Percentiles rank a stretch among this genome's conserved stretches.
phyloP scores from a whole-genome alignment of 2,797 vertebrate genomes.

The Falco novaeseelandiae region DNA sequence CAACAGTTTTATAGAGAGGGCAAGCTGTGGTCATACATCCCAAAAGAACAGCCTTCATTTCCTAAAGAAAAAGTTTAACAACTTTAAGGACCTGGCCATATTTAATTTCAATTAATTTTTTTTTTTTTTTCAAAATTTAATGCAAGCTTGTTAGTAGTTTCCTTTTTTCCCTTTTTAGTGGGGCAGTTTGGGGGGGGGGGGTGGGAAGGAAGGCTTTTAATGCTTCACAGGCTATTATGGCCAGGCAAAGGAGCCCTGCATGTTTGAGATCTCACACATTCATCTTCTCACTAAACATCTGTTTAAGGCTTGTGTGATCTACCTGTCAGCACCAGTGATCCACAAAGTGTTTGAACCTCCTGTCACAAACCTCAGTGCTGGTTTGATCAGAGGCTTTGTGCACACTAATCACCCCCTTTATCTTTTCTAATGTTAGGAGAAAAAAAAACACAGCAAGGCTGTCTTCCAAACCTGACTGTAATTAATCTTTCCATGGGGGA shows the following conservation, averaged over 20 bases:
- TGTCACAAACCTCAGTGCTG: slow-evolving; percentile 73
- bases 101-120: not conserved
- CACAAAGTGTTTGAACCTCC: slow-evolving; percentile 77
- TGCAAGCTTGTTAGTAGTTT: slow-evolving; percentile 48
- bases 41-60: not conserved
- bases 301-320: slow-evolving; percentile 80
- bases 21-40: not conserved
- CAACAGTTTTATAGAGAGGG: not conserved
- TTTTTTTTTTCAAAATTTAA: not conserved
- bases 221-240: slow-evolving; percentile 63
- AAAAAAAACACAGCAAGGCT: slow-evolving; percentile 44
- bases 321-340: slow-evolving; percentile 80
- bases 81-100: not conserved
- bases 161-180: slow-evolving; percentile 33
- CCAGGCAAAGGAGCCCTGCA: slow-evolving; percentile 54
- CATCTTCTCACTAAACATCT: slow-evolving; percentile 80
- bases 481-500: slow-evolving; percentile 78
- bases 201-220: not conserved
- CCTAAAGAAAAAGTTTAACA: not conserved
- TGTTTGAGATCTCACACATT: slow-evolving; percentile 67
- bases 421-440: slow-evolving; percentile 72
- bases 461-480: slow-evolving; percentile 75
- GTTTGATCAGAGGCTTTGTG: slow-evolving; percentile 79
- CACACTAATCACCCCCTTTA: slow-evolving; percentile 78
- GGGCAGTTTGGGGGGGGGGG: not conserved